These are phyloP conservation scores for Mungos mungo DNA, from an alignment of 2,113 vertebrate species.

Conservation along the genomic window DNA sequence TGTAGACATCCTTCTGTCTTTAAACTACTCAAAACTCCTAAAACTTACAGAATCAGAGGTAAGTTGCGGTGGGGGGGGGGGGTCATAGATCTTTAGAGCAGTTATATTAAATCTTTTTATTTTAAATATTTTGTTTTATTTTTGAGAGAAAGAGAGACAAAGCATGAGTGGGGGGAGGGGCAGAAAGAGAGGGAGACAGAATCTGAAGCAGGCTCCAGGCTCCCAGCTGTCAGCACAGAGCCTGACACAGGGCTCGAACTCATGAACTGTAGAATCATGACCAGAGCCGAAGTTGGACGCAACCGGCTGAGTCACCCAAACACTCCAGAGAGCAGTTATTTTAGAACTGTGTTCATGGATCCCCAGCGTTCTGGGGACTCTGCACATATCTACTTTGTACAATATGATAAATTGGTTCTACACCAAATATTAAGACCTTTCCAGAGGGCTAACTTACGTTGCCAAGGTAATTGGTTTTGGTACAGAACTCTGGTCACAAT, in stretches of 20 bases:
- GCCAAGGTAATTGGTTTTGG: neutral
- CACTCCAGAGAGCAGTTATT: neutral
- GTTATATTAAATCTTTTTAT: neutral
- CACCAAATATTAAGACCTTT: neutral
- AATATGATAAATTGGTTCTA: neutral
- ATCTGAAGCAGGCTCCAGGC: too few relatives aligned
- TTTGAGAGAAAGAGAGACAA: too few relatives aligned
- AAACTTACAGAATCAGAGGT: neutral
- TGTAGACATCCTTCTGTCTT: neutral
- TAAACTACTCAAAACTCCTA: neutral
- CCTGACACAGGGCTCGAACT: too few relatives aligned
- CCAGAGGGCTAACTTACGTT: neutral
- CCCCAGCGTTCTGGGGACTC: neutral
- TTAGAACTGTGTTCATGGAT: neutral
- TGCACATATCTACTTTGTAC: neutral
- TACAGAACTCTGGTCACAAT: neutral
- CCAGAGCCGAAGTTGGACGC: too few relatives aligned
- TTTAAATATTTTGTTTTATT: too few relatives aligned
- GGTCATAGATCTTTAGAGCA: neutral
- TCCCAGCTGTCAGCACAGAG: too few relatives aligned
- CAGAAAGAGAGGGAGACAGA: too few relatives aligned
- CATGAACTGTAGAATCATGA: too few relatives aligned
- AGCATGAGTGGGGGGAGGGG: too few relatives aligned
- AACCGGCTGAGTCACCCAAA: too few relatives aligned
- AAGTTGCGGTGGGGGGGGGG: too few relatives aligned